Evolutionary conservation across 2,113 vertebrate genomes (phyloP).

Genomic region (Cochlearius cochlearius): DNA sequence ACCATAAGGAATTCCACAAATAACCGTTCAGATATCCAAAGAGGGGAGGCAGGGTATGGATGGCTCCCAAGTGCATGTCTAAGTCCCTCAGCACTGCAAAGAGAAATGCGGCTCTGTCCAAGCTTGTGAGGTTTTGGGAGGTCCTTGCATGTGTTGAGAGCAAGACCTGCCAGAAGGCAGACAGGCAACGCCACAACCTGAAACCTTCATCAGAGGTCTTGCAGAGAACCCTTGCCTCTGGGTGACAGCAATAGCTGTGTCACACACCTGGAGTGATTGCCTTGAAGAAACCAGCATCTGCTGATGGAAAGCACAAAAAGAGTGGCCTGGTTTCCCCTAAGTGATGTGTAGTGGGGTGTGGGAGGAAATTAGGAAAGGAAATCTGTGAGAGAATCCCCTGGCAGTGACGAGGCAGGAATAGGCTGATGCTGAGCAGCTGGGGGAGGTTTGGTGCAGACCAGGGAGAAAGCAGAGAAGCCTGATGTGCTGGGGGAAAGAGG

Average conservation of each 20-base stretch:
- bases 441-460: neutral
- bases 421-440: neutral
- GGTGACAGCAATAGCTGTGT: neutral
- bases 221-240: neutral
- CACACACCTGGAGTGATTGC: neutral
- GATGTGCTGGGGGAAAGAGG: neutral
- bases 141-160: neutral
- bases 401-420: neutral
- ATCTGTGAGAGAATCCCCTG: neutral
- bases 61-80: neutral
- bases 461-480: neutral
- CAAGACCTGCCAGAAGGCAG: neutral
- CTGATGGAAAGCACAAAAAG: neutral
- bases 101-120: neutral
- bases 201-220: neutral
- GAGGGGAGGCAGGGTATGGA: neutral
- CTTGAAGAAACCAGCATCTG: neutral
- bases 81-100: neutral
- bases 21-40: neutral
- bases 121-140: neutral
- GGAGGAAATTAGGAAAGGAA: neutral
- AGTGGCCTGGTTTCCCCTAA: neutral
- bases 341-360: neutral
- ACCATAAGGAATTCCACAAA: conserved; percentile 15
- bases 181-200: neutral